A percentile compares a stretch with the other conserved stretches of the same genome.
These are phyloP conservation scores for Accipiter cooperii DNA, from an alignment of 2,113 vertebrate species.

Conservation along the genomic window DNA sequence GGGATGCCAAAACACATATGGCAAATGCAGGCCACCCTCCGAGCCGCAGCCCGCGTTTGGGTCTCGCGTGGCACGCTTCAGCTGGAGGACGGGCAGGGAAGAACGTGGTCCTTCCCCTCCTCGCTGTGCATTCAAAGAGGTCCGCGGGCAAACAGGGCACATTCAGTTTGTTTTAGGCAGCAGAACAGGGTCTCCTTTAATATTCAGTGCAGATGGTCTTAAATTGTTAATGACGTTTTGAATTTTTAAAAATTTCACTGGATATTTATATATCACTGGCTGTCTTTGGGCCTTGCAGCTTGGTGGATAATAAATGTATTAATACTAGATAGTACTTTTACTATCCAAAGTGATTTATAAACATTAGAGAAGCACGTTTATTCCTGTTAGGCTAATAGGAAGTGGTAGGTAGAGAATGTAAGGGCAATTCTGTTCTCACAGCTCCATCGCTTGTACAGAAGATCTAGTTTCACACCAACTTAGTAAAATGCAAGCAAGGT, in stretches of 20 bases:
- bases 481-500: not conserved
- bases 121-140: fast-evolving
- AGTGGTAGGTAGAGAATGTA: not conserved
- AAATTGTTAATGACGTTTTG: conserved; percentile 49
- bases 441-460: not conserved
- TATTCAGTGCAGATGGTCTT: conserved; percentile 6
- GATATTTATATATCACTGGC: conserved; percentile 13
- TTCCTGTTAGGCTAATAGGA: not conserved
- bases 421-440: not conserved
- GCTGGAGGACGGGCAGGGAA: not conserved
- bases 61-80: fast-evolving
- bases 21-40: fast-evolving
- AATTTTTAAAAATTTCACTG: conserved; percentile 46
- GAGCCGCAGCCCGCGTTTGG: fast-evolving
- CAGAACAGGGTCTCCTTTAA: not conserved
- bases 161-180: not conserved
- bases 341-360: not conserved
- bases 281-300: not conserved
- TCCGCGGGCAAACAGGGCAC: not conserved
- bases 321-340: not conserved
- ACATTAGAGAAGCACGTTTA: not conserved
- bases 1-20: fast-evolving
- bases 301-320: conserved; percentile 18
- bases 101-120: not conserved
- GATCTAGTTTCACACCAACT: not conserved